phyloP scores from a whole-genome alignment of 2,888 invertebrate genomes.

The Cremastinae sp. region DNA sequence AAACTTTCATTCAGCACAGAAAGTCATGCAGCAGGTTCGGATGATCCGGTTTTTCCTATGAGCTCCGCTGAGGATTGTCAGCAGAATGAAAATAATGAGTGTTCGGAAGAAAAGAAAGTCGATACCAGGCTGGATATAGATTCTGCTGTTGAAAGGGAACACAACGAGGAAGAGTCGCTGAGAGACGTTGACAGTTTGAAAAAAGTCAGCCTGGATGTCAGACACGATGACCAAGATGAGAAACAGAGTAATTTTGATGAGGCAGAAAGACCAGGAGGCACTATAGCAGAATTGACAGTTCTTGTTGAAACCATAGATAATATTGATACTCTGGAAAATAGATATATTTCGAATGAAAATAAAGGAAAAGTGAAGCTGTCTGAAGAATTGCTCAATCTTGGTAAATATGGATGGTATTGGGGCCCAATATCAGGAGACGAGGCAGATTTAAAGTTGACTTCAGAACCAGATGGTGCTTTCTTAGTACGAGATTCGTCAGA shows the following conservation, averaged over 20 bases:
- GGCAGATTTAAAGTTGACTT: conserved; percentile 86
- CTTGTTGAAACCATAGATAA: conserved; percentile 44
- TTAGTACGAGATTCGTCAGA: conserved; percentile 90
- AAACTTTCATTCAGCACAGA: conserved; percentile 13
- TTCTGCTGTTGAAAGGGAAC: too few species aligned
- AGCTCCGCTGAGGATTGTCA: conserved; percentile 8
- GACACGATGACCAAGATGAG: not conserved
- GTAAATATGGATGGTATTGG: conserved; percentile 88
- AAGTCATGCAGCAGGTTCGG: conserved; percentile 11
- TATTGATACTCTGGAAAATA: conserved; percentile 17
- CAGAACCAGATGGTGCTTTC: conserved; percentile 89
- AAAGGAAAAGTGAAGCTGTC: conserved; percentile 66
- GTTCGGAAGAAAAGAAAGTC: too few species aligned
- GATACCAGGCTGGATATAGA: too few species aligned
- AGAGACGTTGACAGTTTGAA: conserved; percentile 5
- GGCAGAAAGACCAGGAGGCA: conserved; percentile 15
- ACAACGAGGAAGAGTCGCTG: not conserved
- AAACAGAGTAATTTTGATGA: conserved; percentile 7
- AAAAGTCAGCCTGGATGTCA: conserved; percentile 11
- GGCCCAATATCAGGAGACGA: conserved; percentile 87
- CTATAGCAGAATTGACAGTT: conserved; percentile 54
- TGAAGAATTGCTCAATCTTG: conserved; percentile 71
- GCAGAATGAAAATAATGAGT: conserved; percentile 7
- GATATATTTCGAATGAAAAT: conserved; percentile 33
- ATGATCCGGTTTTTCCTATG: conserved; percentile 31